These are phyloP conservation scores for Tortrix viridana DNA, from an alignment of 2,888 invertebrate species.

Conservation along the genomic window DNA sequence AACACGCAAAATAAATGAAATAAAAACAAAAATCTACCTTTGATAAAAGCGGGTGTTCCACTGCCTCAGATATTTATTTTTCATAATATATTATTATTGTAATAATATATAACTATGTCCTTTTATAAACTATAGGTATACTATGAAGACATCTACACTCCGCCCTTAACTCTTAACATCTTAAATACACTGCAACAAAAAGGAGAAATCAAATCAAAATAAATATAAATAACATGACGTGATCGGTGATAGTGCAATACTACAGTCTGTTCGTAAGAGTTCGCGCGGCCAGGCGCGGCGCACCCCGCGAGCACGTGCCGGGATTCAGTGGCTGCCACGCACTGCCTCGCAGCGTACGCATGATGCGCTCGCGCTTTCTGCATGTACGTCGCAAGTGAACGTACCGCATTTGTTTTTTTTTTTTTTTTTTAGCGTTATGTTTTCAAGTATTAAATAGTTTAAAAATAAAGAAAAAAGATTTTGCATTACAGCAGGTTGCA, in stretches of 20 bases:
- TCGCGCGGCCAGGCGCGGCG: too few relatives aligned
- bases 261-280: too few relatives aligned
- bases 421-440: too few relatives aligned
- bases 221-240: slow-evolving; percentile 52
- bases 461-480: too few relatives aligned
- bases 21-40: slow-evolving; percentile 70
- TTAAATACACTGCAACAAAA: slow-evolving; percentile 84
- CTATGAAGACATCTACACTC: slow-evolving; percentile 83
- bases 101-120: slow-evolving; percentile 83
- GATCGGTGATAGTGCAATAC: background rate
- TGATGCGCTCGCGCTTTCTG: too few relatives aligned
- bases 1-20: slow-evolving; percentile 41
- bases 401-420: too few relatives aligned
- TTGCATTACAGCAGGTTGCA: too few relatives aligned
- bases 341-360: too few relatives aligned
- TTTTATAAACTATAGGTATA: slow-evolving; percentile 82
- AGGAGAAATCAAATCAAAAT: slow-evolving; percentile 64
- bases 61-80: slow-evolving; percentile 68
- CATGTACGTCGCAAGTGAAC: too few relatives aligned
- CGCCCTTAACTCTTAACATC: slow-evolving; percentile 78
- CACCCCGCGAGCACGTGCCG: too few relatives aligned
- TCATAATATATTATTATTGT: slow-evolving; percentile 83
- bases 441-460: too few relatives aligned
- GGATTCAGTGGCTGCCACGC: too few relatives aligned
- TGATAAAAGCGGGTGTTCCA: slow-evolving; percentile 75